Conservation (phyloP, 2,888 invertebrate species). For the Temnothorax rugatulus region DNA sequence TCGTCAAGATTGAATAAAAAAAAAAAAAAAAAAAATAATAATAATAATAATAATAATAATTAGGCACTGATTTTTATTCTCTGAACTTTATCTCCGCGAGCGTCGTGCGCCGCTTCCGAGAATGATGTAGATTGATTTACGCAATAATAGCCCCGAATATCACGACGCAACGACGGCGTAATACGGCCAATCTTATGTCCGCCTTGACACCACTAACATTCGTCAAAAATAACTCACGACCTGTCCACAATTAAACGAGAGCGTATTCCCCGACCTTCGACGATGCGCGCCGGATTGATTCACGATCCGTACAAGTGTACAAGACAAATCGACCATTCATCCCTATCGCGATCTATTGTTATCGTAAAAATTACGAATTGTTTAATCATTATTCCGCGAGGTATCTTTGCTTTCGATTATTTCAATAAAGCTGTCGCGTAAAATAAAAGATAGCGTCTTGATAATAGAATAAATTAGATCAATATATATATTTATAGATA, state of each 20-base stretch:
- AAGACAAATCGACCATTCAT: constrained; percentile 15
- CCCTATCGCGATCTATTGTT: constrained; percentile 11
- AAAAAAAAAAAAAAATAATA: too few species aligned
- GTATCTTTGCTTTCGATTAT: neutral
- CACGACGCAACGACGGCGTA: constrained; percentile 39
- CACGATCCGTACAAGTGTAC: constrained; percentile 36
- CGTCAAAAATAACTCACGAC: constrained; percentile 62
- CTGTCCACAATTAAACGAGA: constrained; percentile 58
- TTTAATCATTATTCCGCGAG: neutral
- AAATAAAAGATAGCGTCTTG: neutral
- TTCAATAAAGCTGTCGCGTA: neutral
- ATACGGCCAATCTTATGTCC: constrained; percentile 59
- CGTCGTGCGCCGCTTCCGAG: neutral
- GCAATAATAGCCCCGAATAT: constrained; percentile 32
- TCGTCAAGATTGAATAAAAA: neutral
- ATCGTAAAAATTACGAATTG: neutral
- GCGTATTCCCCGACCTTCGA: constrained; percentile 47
- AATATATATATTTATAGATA: neutral
- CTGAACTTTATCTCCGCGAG: neutral
- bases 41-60: too few species aligned
- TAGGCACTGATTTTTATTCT: neutral
- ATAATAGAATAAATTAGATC: neutral
- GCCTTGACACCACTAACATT: constrained; percentile 63
- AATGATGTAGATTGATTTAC: constrained; percentile 29
- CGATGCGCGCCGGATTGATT: constrained; percentile 49